phyloP scores from a whole-genome alignment of 2,113 vertebrate species.

The Microcebus murinus region DNA sequence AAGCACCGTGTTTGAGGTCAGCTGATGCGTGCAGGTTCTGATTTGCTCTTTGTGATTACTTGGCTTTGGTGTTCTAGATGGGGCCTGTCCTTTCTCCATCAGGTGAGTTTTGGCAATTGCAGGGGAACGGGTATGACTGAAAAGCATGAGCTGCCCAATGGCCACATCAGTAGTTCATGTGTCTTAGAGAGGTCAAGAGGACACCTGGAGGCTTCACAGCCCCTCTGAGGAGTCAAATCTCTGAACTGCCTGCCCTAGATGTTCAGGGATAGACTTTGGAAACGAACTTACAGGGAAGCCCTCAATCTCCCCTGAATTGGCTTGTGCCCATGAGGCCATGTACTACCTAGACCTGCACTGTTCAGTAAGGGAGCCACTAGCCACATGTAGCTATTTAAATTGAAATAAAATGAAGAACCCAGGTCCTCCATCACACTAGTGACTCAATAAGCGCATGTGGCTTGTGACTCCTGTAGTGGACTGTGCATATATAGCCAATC shows the following conservation, averaged over 20 bases:
- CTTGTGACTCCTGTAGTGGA: not conserved
- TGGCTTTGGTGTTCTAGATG: not conserved
- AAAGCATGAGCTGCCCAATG: not conserved
- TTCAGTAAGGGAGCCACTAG: not conserved
- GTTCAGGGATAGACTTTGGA: not conserved
- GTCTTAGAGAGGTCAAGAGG: not conserved
- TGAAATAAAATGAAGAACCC: conserved; percentile 8
- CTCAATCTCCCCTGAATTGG: conserved; percentile 17
- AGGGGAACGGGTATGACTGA: not conserved
- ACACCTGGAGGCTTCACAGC: not conserved
- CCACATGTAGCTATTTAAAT: not conserved
- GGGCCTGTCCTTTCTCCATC: not conserved
- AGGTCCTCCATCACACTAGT: conserved; percentile 6
- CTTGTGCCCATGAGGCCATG: not conserved
- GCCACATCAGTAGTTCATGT: not conserved
- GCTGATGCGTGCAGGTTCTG: not conserved
- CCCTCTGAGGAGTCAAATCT: not conserved
- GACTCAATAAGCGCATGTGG: not conserved
- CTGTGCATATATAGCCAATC: not conserved
- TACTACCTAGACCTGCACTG: not conserved
- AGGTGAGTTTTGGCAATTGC: not conserved
- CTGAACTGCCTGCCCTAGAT: not conserved
- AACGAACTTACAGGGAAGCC: conserved; percentile 19
- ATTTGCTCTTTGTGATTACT: not conserved
- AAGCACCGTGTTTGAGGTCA: not conserved